phyloP scores from a whole-genome alignment of 1,140 invertebrate genomes.

The Leucophenga varia region DNA sequence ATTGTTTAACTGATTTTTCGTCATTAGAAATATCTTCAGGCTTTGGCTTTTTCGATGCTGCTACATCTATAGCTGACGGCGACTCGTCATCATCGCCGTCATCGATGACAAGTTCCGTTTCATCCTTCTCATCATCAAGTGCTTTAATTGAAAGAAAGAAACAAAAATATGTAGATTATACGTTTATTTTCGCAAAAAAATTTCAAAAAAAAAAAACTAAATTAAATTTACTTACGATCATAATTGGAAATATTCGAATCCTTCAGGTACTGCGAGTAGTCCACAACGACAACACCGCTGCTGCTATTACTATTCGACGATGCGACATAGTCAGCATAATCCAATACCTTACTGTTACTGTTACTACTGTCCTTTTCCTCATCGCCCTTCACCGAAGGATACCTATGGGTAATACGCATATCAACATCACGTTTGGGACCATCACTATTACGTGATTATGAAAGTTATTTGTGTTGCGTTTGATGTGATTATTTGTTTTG shows the following conservation, averaged over 20 bases:
- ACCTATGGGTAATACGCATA: conserved; percentile 58
- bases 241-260: conserved; percentile 45
- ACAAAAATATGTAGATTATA: background rate
- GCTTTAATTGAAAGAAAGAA: conserved; percentile 7
- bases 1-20: too few species aligned
- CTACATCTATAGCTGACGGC: too few species aligned
- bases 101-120: conserved; percentile 46
- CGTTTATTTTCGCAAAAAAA: too few species aligned
- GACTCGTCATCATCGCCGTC: conserved; percentile 34
- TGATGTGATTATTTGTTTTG: background rate
- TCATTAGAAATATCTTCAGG: too few species aligned
- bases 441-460: too few species aligned
- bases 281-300: conserved; percentile 44
- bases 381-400: conserved; percentile 14
- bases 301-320: conserved; percentile 39
- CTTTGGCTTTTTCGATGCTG: too few species aligned
- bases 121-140: conserved; percentile 51
- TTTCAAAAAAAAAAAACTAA: background rate
- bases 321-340: background rate
- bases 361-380: background rate
- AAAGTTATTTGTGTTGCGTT: background rate
- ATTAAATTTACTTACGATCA: conserved; percentile 10
- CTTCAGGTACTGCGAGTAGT: conserved; percentile 56
- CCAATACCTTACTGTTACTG: background rate
- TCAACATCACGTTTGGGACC: conserved; percentile 57